phyloP scores from a whole-genome alignment of 2,888 invertebrate genomes.

The Drosophila bunnanda region DNA sequence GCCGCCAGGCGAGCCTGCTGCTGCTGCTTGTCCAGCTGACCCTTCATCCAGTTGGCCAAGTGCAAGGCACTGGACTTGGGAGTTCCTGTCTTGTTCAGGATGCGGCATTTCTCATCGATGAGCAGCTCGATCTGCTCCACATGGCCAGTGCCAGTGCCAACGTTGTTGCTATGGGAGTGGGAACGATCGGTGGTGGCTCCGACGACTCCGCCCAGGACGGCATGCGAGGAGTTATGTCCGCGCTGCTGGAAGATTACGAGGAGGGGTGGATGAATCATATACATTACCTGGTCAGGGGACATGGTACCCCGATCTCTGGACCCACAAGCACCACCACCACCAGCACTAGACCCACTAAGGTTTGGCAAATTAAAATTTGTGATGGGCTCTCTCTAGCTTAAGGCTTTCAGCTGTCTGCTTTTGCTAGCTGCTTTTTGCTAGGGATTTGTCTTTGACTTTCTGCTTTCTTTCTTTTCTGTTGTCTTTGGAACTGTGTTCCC shows the following conservation, averaged over 20 bases:
- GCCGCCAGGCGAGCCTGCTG: constrained; percentile 83
- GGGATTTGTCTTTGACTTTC: constrained; percentile 23
- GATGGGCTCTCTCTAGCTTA: constrained; percentile 81
- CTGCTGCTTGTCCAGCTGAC: constrained; percentile 88
- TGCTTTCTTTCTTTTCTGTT: background rate
- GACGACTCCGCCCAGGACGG: background rate
- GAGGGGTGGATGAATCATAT: background rate
- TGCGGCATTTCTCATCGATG: constrained; percentile 88
- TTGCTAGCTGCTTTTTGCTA: constrained; percentile 33
- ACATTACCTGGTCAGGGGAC: constrained; percentile 26
- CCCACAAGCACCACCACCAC: constrained; percentile 28
- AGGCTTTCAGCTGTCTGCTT: constrained; percentile 36
- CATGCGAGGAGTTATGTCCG: constrained; percentile 25
- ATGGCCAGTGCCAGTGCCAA: constrained; percentile 35
- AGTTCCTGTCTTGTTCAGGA: constrained; percentile 87
- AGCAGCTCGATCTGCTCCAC: constrained; percentile 86
- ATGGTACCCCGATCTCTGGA: background rate
- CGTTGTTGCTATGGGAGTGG: background rate
- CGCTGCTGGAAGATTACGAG: constrained; percentile 59
- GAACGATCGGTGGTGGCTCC: constrained; percentile 18
- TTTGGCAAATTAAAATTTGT: constrained; percentile 81
- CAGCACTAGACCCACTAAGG: constrained; percentile 21
- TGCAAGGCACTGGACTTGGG: constrained; percentile 90
- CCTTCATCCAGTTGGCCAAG: constrained; percentile 92
- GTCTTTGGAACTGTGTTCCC: background rate